A percentile compares a stretch with the other conserved stretches of the same genome.
Evolutionary conservation across 2,888 invertebrate species (phyloP).

Genomic region (Coleophora flavipennella): DNA sequence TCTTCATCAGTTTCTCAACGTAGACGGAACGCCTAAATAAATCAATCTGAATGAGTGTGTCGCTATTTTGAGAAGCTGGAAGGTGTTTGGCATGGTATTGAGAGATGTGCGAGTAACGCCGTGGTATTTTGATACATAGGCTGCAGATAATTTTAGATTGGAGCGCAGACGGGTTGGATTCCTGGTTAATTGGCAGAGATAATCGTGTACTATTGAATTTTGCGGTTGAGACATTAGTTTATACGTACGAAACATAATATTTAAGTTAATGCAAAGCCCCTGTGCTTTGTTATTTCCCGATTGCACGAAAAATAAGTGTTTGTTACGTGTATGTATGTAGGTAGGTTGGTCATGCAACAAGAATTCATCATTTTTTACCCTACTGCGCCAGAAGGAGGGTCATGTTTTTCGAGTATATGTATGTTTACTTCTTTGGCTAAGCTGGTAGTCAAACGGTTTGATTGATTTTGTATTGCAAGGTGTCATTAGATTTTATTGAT

Average conservation of each 20-base stretch:
- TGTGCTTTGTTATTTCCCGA: too few relatives aligned
- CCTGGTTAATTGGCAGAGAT: constrained; percentile 70
- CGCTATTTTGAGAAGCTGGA: constrained; percentile 67
- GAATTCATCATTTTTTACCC: too few relatives aligned
- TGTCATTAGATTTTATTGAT: too few relatives aligned
- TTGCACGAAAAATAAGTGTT: too few relatives aligned
- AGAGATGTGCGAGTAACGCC: constrained; percentile 70
- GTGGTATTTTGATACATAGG: constrained; percentile 72
- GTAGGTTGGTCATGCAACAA: too few relatives aligned
- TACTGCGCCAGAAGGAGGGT: too few relatives aligned
- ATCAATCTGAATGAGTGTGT: constrained; percentile 59
- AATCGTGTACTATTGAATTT: constrained; percentile 52
- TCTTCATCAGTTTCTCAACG: constrained; percentile 28
- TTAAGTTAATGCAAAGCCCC: background rate
- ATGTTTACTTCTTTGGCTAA: too few relatives aligned
- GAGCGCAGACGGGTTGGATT: constrained; percentile 71
- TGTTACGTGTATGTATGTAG: too few relatives aligned
- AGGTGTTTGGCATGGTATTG: constrained; percentile 73
- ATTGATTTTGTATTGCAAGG: too few relatives aligned
- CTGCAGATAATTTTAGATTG: constrained; percentile 73
- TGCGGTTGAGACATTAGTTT: too few relatives aligned
- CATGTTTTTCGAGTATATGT: too few relatives aligned
- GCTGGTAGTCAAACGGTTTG: too few relatives aligned
- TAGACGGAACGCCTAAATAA: constrained; percentile 40
- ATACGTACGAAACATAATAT: background rate